Base-by-base conservation (phyloP, 1,140 invertebrate genomes). In the Whitmania pigra region DNA sequence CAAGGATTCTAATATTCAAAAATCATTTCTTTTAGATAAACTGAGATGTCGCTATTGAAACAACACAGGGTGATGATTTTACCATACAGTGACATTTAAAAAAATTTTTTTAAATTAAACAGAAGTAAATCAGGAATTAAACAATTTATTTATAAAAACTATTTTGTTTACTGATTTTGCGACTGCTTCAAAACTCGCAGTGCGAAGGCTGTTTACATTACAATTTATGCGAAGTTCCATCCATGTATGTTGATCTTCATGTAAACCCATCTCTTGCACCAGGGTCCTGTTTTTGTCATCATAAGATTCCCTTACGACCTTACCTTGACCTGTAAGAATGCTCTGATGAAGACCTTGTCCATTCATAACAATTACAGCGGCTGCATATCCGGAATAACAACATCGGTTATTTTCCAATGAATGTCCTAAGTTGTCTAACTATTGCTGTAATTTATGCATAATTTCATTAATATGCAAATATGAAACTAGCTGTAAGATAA, bases 331-430 rank as follows among this genome's bases (percentile, higher is more conserved):
- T 69, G 67, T 57, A 63, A 67, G 29, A 73, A 73, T 31, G 67
- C 72, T 20, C 72, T 73, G 20, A 69, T 69, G 57, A 73, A 73
- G 72, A 70, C 67, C 72, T 31, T 69, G 43, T 43, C 72, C 20
- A 49, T 73, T 17, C 72, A 73, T 67, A 31, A 53, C n/a, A 73
- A 73, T 67, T 73, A 73, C 53, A 53, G 49, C n/a, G 72, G 72
- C 6, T 22, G 55, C 20, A 66, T 73, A 13, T n/a, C 49, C 17
- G 72, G 72, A 22, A 70, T 73, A 22, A 53, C 43, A n/a, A 70
- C 31, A 20, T 25, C 31, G 69, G 69, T 70, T 68, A 29, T 27
- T 1, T 15, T 4, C 3, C 18, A 31, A 25, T 63, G 18, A 63
- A 17, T 15, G 20, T n/a, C n/a, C n/a, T n/a, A n/a, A n/a, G n/a